Percentiles rank a stretch among this genome's conserved stretches.
These are phyloP conservation scores for Scaptomyza hsui DNA, from an alignment of 1,140 invertebrate genomes.

Conservation along the genomic window DNA sequence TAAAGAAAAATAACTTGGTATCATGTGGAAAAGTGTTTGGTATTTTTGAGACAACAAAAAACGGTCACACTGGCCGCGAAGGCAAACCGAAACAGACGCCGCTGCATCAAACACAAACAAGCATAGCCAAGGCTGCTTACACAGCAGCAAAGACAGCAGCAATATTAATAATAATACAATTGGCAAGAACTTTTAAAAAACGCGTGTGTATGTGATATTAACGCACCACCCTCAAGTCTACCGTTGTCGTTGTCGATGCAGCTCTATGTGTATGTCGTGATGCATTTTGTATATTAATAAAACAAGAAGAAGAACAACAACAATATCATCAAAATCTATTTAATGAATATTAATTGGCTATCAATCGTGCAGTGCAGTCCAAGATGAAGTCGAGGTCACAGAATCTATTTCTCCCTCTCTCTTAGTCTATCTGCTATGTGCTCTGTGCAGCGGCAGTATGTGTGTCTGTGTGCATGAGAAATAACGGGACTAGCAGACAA, in stretches of 20 bases:
- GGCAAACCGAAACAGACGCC: slow-evolving; percentile 47
- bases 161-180: not conserved
- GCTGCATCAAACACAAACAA: slow-evolving; percentile 50
- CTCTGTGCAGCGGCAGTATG: slow-evolving; percentile 1
- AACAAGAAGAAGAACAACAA: slow-evolving; percentile 23
- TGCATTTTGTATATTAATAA: slow-evolving; percentile 44
- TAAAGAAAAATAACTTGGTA: slow-evolving; percentile 21
- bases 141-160: slow-evolving; percentile 18
- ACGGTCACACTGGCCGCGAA: slow-evolving; percentile 34
- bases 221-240: not conserved
- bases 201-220: slow-evolving; percentile 9
- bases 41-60: not conserved
- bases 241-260: not conserved
- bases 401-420: slow-evolving; percentile 17
- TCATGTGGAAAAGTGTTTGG: not conserved
- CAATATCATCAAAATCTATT: slow-evolving; percentile 48
- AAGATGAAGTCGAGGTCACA: slow-evolving; percentile 53
- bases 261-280: slow-evolving; percentile 19
- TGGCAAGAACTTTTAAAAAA: slow-evolving; percentile 14
- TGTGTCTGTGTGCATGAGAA: slow-evolving; percentile 47
- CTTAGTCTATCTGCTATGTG: slow-evolving; percentile 20
- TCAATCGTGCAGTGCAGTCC: slow-evolving; percentile 49
- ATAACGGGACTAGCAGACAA: slow-evolving; percentile 65
- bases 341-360: slow-evolving; percentile 77
- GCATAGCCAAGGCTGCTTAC: slow-evolving; percentile 32